Conservation (phyloP, 2,797 vertebrate genomes). For the Scolopax rusticola region DNA sequence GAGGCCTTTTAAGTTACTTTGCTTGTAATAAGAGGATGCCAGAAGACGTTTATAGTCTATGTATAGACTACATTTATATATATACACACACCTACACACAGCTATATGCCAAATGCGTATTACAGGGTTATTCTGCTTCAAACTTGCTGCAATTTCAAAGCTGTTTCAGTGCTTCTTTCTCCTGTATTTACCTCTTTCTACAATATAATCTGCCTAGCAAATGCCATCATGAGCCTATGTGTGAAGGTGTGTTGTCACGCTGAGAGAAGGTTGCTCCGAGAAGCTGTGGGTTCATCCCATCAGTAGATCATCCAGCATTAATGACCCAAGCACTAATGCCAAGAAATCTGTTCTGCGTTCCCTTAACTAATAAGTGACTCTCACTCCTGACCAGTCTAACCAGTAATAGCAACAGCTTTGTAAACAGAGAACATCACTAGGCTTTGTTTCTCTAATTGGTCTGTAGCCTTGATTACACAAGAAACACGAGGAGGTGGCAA, state of each 20-base stretch:
- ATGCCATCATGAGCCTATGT: background rate
- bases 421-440: constrained; percentile 18
- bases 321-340: constrained; percentile 22
- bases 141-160: background rate
- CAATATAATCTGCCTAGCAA: background rate
- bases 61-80: background rate
- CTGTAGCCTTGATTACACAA: background rate
- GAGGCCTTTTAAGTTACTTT: constrained; percentile 25
- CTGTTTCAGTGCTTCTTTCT: background rate
- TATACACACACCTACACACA: fast-evolving
- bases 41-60: background rate
- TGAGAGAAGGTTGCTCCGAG: background rate
- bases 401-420: constrained; percentile 28
- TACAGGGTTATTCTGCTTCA: background rate
- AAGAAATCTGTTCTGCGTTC: constrained; percentile 23
- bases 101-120: background rate
- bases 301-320: constrained; percentile 43
- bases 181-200: background rate
- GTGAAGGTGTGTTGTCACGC: background rate
- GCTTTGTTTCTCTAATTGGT: constrained; percentile 29
- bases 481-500: background rate
- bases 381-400: background rate
- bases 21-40: constrained; percentile 6
- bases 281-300: background rate
- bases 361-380: constrained; percentile 15